Evolutionary conservation across 2,888 invertebrate species (phyloP), one percentile per base, ranked within the genome.

Genomic region (Volucella inanis): DNA sequence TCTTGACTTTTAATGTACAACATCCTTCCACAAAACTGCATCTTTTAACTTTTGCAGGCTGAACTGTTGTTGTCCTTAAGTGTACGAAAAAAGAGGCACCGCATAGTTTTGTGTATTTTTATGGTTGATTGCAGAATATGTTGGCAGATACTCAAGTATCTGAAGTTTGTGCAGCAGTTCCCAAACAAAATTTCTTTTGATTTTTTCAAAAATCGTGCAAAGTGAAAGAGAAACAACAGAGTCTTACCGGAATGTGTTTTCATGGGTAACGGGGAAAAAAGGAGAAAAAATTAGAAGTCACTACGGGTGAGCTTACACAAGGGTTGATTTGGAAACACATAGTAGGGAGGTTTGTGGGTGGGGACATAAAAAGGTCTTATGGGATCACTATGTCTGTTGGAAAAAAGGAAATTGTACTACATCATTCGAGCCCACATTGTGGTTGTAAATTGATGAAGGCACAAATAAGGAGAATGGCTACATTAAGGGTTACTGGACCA

Each of bases 401-500:
- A 49, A 10, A 45, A 49, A 47, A 55, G 57, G 39, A 55, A 64
- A 65, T 55, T 74, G 64, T 55, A 22, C 15, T 31, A 47, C 50
- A 8, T 57, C 9, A 49, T 11, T 15, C 43, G 39, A 18, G 49
- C n/a, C 47, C 15, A 15, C 38, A 62, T 72, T 62, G 72, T 64
- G 62, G 45, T 54, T 52, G 43, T 74, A 65, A 74, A 74, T 65
- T 55, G 74, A 74, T 64, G 47, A 47, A 15, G 45, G 45, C 43
- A n/a, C 52, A 61, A 38, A 50, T 14, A 52, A 9, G 41, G 47
- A 74, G 55, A 64, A 31, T 39, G 55, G 49, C 10, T 64, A 64
- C 54, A 74, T 74, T 64, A 57, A 41, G 49, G 64, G 3, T 41
- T 22, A 39, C 2, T 49, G 22, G 31, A 65, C 39, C 49, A 55